These are phyloP conservation scores for Carcina quercana DNA, from an alignment of 2,888 invertebrate genomes.

Conservation along the genomic window DNA sequence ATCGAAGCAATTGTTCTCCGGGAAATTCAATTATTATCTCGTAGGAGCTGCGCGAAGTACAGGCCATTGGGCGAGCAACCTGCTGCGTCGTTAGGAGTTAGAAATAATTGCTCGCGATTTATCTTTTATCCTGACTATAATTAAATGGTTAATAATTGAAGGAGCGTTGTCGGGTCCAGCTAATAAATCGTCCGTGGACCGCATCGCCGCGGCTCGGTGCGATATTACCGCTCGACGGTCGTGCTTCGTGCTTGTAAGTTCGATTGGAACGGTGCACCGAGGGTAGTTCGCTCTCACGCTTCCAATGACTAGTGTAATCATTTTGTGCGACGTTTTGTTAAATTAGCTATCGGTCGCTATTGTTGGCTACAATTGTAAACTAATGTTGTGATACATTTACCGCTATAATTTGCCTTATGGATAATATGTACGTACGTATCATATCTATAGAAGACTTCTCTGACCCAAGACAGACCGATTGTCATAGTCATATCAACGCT, in stretches of 20 bases:
- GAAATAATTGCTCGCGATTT: constrained; percentile 64
- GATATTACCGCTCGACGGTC: constrained; percentile 48
- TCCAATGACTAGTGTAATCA: constrained; percentile 51
- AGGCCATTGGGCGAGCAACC: constrained; percentile 57
- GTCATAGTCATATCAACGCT: no score
- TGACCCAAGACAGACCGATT: no score
- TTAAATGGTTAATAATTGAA: constrained; percentile 67
- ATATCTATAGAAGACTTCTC: no score
- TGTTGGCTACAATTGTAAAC: no score
- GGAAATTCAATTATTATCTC: constrained; percentile 68
- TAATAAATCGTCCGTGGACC: constrained; percentile 47
- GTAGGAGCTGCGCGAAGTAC: constrained; percentile 47
- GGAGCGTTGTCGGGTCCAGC: constrained; percentile 38
- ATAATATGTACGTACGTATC: no score
- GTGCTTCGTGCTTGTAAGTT: constrained; percentile 62
- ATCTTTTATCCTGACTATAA: constrained; percentile 54
- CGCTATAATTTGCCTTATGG: no score
- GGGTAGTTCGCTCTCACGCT: constrained; percentile 66
- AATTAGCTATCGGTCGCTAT: constrained; percentile 36
- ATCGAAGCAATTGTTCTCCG: constrained; percentile 70
- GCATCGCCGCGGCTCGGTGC: constrained; percentile 29
- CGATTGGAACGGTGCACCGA: constrained; percentile 44
- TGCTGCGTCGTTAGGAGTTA: constrained; percentile 53
- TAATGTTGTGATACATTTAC: no score
- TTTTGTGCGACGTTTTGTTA: constrained; percentile 45